Percentiles rank a stretch among this genome's conserved stretches.
Conservation (phyloP, 2,888 invertebrate genomes). For the Melieria picta region DNA sequence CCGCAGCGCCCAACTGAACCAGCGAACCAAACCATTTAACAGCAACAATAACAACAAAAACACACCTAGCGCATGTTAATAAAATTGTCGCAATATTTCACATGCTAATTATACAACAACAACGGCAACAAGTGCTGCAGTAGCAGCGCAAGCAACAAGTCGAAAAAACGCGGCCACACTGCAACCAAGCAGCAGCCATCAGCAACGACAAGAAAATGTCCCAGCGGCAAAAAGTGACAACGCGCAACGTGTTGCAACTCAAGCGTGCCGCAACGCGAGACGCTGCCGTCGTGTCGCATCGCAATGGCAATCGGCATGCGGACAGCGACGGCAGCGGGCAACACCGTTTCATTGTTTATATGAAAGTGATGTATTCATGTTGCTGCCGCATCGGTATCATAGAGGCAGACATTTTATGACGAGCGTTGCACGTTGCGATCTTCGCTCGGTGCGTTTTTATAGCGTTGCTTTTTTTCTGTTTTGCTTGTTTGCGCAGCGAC, state of each 20-base stretch:
- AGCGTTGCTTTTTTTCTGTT: constrained; percentile 1
- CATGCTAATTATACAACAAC: constrained; percentile 46
- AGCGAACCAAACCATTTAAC: neutral
- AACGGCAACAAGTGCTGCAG: constrained; percentile 22
- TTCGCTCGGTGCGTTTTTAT: neutral
- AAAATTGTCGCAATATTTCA: constrained; percentile 50
- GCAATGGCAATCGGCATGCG: neutral
- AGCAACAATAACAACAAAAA: constrained; percentile 1
- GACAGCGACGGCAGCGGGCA: neutral
- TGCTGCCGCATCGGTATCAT: constrained; percentile 38
- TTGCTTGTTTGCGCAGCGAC: neutral
- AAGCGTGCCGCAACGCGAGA: constrained; percentile 38
- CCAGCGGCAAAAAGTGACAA: constrained; percentile 45
- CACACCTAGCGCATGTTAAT: constrained; percentile 43
- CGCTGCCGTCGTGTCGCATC: neutral
- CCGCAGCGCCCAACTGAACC: constrained; percentile 4
- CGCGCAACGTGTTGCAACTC: constrained; percentile 21
- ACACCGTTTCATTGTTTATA: neutral
- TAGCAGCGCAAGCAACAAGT: constrained; percentile 17
- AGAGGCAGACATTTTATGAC: constrained; percentile 52
- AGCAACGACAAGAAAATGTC: constrained; percentile 32
- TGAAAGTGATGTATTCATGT: constrained; percentile 29
- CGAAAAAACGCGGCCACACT: neutral
- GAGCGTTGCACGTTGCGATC: constrained; percentile 33
- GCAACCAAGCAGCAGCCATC: neutral